phyloP scores from a whole-genome alignment of 2,797 vertebrate species.

The Allobates femoralis region DNA sequence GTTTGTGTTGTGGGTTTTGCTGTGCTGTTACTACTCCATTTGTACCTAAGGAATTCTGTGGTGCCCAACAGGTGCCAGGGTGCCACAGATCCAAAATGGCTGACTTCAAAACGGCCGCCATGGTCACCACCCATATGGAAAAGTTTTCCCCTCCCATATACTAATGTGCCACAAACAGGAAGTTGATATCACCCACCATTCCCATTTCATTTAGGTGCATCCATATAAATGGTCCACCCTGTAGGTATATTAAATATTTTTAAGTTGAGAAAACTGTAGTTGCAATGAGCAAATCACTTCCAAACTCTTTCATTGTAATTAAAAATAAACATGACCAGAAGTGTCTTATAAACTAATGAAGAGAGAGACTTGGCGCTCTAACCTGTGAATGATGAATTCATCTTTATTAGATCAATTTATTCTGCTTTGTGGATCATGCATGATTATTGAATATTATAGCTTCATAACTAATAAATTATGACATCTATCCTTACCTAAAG shows the following conservation, averaged over 20 bases:
- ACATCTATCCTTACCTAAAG: constrained; percentile 19
- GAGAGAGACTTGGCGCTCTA: constrained; percentile 20
- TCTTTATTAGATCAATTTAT: constrained; percentile 56
- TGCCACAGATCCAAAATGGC: too few species aligned
- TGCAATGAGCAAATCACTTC: neutral
- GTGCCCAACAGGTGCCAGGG: too few species aligned
- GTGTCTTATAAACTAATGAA: constrained; percentile 38
- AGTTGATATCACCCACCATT: too few species aligned
- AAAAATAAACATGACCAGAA: constrained; percentile 29
- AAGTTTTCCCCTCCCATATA: too few species aligned
- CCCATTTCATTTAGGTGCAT: too few species aligned
- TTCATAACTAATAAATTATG: constrained; percentile 51
- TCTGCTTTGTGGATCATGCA: constrained; percentile 28
- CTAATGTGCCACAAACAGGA: too few species aligned
- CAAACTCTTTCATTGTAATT: constrained; percentile 8
- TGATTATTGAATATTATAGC: constrained; percentile 49
- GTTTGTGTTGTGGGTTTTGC: too few species aligned
- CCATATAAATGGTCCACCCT: too few species aligned
- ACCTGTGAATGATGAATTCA: constrained; percentile 48
- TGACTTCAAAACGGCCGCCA: too few species aligned
- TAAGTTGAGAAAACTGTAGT: neutral
- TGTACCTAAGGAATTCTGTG: too few species aligned
- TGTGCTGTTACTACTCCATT: too few species aligned
- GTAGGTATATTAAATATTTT: neutral
- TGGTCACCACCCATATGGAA: too few species aligned